phyloP scores from a whole-genome alignment of 2,113 vertebrate species.

The Capreolus pygargus region DNA sequence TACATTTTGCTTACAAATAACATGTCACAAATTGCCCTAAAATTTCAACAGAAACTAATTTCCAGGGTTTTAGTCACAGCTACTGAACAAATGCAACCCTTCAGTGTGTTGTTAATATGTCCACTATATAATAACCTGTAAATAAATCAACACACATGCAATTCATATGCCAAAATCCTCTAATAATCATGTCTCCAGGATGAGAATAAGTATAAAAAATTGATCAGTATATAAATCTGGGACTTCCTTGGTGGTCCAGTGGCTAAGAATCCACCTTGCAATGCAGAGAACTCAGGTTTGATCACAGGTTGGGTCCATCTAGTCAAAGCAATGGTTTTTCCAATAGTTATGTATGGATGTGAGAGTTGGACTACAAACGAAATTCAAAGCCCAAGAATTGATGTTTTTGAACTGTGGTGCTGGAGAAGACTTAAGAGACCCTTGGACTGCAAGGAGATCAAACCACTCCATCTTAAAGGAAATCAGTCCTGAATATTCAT shows the following conservation, averaged over 20 bases:
- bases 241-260: not conserved
- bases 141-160: not conserved
- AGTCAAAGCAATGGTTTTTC: not conserved
- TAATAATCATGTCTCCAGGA: not conserved
- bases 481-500: not conserved
- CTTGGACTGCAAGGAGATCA: not conserved
- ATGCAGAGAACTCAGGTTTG: not conserved
- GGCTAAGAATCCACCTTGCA: not conserved
- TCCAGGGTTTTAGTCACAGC: not conserved
- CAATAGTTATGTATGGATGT: not conserved
- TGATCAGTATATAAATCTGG: not conserved
- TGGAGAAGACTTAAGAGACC: not conserved
- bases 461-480: not conserved
- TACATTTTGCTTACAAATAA: not conserved
- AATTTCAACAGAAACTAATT: not conserved
- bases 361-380: not conserved
- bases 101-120: not conserved
- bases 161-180: not conserved
- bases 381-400: not conserved
- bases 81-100: not conserved
- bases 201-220: not conserved
- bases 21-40: not conserved
- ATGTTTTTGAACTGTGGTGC: not conserved
- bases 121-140: not conserved
- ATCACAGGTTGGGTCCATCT: not conserved